These are phyloP conservation scores for Tuberolachnus salignus DNA, from an alignment of 2,888 invertebrate genomes.

Conservation along the genomic window DNA sequence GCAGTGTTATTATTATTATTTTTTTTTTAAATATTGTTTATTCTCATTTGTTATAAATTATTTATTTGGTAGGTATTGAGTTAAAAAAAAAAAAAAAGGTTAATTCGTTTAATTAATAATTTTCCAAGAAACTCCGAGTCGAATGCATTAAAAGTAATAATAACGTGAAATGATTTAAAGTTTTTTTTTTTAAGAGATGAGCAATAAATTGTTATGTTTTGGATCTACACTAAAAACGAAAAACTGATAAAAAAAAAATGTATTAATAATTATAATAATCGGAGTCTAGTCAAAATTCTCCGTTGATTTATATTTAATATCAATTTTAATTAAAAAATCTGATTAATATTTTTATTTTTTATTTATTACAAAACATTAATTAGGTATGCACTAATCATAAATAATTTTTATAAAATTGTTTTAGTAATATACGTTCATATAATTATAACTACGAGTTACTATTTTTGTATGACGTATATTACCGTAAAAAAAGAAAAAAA, in stretches of 20 bases:
- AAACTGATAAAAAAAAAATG: constrained; percentile 1
- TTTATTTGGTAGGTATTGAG: constrained; percentile 4
- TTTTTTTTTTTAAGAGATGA: background rate
- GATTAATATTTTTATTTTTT: background rate
- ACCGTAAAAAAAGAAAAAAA: no score
- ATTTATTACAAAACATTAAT: background rate
- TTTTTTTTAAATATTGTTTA: background rate
- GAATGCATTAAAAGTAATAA: constrained; percentile 19
- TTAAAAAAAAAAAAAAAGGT: no score
- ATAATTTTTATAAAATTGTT: no score
- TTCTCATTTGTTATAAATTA: background rate
- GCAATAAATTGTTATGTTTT: background rate
- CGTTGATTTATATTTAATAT: no score
- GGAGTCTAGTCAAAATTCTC: no score
- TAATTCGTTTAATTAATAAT: constrained; percentile 34
- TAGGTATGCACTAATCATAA: no score
- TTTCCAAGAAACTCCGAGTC: background rate
- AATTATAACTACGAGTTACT: no score
- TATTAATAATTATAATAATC: no score
- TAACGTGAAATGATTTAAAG: constrained; percentile 10
- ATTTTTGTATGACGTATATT: no score
- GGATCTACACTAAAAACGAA: background rate
- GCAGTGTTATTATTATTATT: background rate
- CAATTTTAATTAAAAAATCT: background rate
- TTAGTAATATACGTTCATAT: no score